A percentile compares a stretch with the other conserved stretches of the same genome.
phyloP scores from a whole-genome alignment of 2,113 vertebrate species.

The Varanus komodoensis region DNA sequence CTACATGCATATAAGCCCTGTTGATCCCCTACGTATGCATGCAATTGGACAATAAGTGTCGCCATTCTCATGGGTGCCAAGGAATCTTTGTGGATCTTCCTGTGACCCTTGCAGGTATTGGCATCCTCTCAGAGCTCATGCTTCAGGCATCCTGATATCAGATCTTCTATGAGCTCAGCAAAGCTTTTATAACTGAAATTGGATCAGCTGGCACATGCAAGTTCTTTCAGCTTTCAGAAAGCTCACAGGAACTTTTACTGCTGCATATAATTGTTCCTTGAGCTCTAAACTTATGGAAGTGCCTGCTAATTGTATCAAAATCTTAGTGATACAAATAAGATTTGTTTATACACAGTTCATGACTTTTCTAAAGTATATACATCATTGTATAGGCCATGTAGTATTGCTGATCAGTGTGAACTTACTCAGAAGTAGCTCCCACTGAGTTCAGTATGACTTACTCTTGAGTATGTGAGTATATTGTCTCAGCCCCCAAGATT shows the following conservation, averaged over 20 bases:
- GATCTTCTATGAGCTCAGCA: background rate
- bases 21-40: background rate
- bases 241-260: background rate
- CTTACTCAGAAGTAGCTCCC: too few relatives aligned
- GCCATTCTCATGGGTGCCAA: background rate
- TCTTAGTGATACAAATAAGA: background rate
- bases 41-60: background rate
- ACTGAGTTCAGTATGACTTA: too few relatives aligned
- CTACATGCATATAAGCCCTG: too few relatives aligned
- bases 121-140: background rate
- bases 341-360: background rate
- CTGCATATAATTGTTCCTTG: rapidly evolving
- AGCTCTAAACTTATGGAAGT: rapidly evolving
- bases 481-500: background rate
- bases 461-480: too few relatives aligned
- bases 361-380: background rate
- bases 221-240: background rate
- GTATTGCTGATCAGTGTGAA: background rate
- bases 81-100: background rate
- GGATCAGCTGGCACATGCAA: rapidly evolving
- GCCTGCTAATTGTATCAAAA: background rate
- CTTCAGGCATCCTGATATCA: background rate
- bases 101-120: background rate
- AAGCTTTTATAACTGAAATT: background rate
- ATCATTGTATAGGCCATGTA: background rate